These are phyloP conservation scores for Melipona quadrifasciata DNA, from an alignment of 1,140 invertebrate genomes.

Conservation along the genomic window DNA sequence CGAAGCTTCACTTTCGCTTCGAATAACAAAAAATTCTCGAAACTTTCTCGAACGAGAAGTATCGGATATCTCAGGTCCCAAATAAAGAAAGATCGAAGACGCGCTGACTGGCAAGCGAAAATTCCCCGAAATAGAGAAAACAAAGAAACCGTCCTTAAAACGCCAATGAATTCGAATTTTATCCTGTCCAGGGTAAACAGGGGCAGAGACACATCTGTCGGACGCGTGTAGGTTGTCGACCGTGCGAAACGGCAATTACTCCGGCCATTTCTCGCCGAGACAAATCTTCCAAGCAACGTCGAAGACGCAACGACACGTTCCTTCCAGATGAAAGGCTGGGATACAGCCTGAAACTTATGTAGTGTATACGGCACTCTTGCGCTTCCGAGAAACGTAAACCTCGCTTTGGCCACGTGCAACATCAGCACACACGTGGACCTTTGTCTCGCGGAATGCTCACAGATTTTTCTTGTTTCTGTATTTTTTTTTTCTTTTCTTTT, in stretches of 20 bases:
- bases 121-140: background rate
- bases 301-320: slow-evolving; percentile 19
- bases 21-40: no score
- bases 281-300: background rate
- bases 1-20: no score
- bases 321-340: slow-evolving; percentile 17
- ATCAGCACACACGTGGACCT: background rate
- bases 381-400: slow-evolving; percentile 18
- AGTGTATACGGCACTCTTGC: background rate
- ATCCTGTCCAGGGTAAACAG: background rate
- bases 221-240: slow-evolving; percentile 11
- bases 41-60: no score
- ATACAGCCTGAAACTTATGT: slow-evolving; percentile 8
- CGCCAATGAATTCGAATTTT: background rate
- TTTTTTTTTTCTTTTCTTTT: no score
- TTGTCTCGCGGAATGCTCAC: background rate
- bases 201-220: slow-evolving; percentile 2
- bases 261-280: background rate
- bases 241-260: slow-evolving; percentile 24
- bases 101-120: background rate
- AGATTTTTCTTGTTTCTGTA: background rate
- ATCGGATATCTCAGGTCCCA: no score
- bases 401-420: background rate
- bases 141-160: background rate
- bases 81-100: background rate